Evolutionary conservation across 2,888 invertebrate genomes (phyloP).

Genomic region (Heliconius hortense): DNA sequence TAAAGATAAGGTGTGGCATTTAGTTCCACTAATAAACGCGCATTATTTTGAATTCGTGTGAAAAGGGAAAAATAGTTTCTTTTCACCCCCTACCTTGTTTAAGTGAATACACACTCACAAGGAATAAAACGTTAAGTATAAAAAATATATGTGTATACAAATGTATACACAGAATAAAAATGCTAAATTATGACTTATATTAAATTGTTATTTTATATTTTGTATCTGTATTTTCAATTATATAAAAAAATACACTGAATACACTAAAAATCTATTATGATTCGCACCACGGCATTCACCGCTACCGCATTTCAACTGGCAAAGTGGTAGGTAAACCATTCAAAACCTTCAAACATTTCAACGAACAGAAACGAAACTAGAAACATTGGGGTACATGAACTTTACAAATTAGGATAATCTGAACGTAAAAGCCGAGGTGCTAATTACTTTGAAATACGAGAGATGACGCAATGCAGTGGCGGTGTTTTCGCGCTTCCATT

Average conservation of each 20-base stretch:
- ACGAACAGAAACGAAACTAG: conserved; percentile 20
- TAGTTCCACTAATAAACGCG: too few relatives aligned
- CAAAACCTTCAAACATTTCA: conserved; percentile 26
- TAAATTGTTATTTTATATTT: conserved; percentile 2
- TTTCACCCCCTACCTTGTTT: too few relatives aligned
- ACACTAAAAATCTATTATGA: too few relatives aligned
- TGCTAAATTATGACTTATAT: not conserved
- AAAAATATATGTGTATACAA: too few relatives aligned
- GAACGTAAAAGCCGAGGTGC: conserved; percentile 31
- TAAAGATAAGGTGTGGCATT: too few relatives aligned
- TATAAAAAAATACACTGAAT: too few relatives aligned
- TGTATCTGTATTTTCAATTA: not conserved
- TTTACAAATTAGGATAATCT: conserved; percentile 34
- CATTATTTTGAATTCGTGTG: too few relatives aligned
- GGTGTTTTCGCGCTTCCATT: conserved; percentile 34
- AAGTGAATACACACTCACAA: too few relatives aligned
- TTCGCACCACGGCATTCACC: not conserved
- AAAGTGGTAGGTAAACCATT: conserved; percentile 18
- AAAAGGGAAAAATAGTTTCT: too few relatives aligned
- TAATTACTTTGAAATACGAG: conserved; percentile 37
- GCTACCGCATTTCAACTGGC: conserved; percentile 18
- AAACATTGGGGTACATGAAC: conserved; percentile 28
- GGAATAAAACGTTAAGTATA: too few relatives aligned
- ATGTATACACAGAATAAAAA: too few relatives aligned
- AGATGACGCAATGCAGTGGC: conserved; percentile 37